Base-by-base conservation (phyloP, 2,113 vertebrate species). In the Vidua chalybeata region DNA sequence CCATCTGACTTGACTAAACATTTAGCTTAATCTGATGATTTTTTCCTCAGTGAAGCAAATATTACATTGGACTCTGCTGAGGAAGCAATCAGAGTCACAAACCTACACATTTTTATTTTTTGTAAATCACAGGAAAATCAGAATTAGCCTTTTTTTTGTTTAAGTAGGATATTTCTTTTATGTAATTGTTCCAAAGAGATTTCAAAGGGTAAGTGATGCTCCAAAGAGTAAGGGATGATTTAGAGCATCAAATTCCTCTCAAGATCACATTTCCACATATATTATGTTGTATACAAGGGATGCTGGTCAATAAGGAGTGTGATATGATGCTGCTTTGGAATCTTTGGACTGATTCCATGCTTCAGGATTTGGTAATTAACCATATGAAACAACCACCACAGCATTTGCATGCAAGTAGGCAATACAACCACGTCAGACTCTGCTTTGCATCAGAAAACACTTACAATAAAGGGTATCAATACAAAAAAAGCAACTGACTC, bases 381-480 rank as follows among this genome's bases (percentile, higher is more conserved):
- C 15, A 15, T 83, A 69, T 22, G 46, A 58, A 87, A 72, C 83
- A 77, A 18, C 35, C 52, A 9, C 51, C 52, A 39, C 67, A 63
- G 43, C 74, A 91, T 96, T 93, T 83, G 90, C 92, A 94, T 93
- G 67, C 79, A 88, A 93, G 82, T 26, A 90, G 63, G 52, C 72
- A 73, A 9, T 56, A 52, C 83, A 91, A 91, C 55, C 55, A 84
- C 72, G 56, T 93, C 93, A 52, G 72, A 9, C 71, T 66, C 91
- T 91, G 48, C 87, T 95, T 96, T 95, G 91, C 87, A 90, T 96
- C 72, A 93, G 82, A 94, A 96, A 94, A 93, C 94, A 71, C 62
- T 94, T 89, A 72, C 31, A 88, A 90, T 80, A 88, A 88, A 67
- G 72, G 59, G 46, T 45, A 67, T 77, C 80, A 75, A 89, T 58